Base-by-base conservation (phyloP, 2,888 invertebrate genomes). In the Melieria omissa region DNA sequence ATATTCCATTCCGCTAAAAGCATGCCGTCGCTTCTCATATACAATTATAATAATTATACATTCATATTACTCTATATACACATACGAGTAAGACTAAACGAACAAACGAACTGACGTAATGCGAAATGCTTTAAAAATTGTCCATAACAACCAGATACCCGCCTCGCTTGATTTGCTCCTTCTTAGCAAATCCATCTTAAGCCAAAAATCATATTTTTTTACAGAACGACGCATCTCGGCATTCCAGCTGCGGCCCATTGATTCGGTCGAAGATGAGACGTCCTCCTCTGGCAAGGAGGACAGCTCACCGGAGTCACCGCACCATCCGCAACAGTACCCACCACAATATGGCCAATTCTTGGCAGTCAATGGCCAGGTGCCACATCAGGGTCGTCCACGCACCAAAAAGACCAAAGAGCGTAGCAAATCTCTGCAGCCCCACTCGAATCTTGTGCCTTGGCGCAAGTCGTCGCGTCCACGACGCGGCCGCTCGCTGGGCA, bases 401-500 rank as follows among this genome's bases (percentile, higher is more conserved):
- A 82, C 83, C 4, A 86, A 86, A 72, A 82, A 81, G 60, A 74
- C 81, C 1, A 86, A 85, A 52, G 82, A 80, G 5, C 83, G 87
- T 12, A 87, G 87, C 75, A 86, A 86, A 73, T 87, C 87, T 16
- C 73, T 87, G 64, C 87, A 87, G 66, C 87, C 86, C 2, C 82
- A 85, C 0, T 80, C 83, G 4, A 84, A 83, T 70, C 67, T 84
- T 47, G 81, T 86, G 8, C 86, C 87, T 5, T 87, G 87, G 87
- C 81, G 87, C 49, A 86, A 86, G 73, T 79, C 85, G 3, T 83
- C 84, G 10, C 83, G 84, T 58, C 83, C 86, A 4, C 77, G 83
- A 65, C 85, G 86, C 84, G 87, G 86, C 82, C 76, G 87, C 81
- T 82, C 90, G 82, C 68, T 90, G 83, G 90, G 88, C 54, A 86